A percentile compares a stretch with the other conserved stretches of the same genome.
Evolutionary conservation across 2,113 vertebrate genomes (phyloP).

Genomic region (Osmerus mordax): DNA sequence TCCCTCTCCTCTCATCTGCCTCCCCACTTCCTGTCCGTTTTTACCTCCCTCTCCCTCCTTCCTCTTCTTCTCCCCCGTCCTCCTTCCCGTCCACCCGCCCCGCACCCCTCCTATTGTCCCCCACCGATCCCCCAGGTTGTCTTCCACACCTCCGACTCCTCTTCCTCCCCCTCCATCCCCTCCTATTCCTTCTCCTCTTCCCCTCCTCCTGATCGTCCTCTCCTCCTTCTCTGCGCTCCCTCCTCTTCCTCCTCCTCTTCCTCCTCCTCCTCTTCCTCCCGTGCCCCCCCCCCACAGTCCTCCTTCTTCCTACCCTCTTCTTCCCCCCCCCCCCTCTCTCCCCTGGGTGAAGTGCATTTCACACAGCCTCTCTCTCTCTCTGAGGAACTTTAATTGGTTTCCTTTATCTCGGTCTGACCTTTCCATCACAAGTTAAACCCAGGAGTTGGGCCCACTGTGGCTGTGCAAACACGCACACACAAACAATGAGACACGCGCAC

Average conservation of each 20-base stretch:
- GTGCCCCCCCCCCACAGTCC: not conserved
- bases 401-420: not conserved
- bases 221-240: not conserved
- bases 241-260: not conserved
- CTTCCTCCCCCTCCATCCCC: not conserved
- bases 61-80: no score
- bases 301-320: not conserved
- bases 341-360: not conserved
- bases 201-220: not conserved
- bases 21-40: not conserved
- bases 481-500: not conserved
- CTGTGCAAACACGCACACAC: not conserved
- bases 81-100: not conserved
- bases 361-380: not conserved
- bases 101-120: not conserved
- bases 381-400: not conserved
- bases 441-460: not conserved
- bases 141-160: not conserved
- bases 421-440: not conserved
- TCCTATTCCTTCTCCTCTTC: not conserved
- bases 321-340: not conserved
- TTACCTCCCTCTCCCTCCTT: not conserved
- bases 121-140: not conserved
- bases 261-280: not conserved
- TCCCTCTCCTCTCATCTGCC: constrained; percentile 1